phyloP scores from a whole-genome alignment of 1,140 invertebrate genomes.

The Prorops nasuta region DNA sequence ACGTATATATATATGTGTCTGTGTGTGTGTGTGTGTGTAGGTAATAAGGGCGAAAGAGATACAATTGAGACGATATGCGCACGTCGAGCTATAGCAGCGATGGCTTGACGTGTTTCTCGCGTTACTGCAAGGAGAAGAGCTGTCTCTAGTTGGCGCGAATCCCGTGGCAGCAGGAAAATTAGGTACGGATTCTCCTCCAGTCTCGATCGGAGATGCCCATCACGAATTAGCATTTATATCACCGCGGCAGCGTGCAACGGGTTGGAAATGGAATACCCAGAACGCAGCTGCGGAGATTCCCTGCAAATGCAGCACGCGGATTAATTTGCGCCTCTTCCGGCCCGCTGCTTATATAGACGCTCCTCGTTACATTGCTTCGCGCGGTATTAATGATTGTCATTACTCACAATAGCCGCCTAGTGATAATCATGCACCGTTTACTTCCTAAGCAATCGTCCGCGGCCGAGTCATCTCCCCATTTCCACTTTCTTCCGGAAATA shows the following conservation, averaged over 20 bases:
- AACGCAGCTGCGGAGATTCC: conserved; percentile 19
- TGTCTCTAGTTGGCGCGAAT: conserved; percentile 22
- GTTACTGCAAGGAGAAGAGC: conserved; percentile 14
- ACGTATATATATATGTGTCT: too few species aligned
- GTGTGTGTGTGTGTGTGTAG: too few species aligned
- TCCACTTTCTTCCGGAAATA: too few species aligned
- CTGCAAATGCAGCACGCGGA: conserved; percentile 16
- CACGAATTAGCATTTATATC: conserved; percentile 41
- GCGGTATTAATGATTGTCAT: conserved; percentile 20
- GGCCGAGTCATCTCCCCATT: too few species aligned
- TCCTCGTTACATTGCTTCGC: conserved; percentile 10
- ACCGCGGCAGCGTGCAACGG: conserved; percentile 29
- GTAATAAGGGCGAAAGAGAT: too few species aligned
- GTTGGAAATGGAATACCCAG: conserved; percentile 32
- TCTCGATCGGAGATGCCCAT: conserved; percentile 35
- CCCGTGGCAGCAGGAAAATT: conserved; percentile 35
- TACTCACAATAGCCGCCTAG: conserved; percentile 6
- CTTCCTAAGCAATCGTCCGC: too few species aligned
- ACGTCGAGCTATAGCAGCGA: conserved; percentile 16
- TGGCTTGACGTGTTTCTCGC: conserved; percentile 17
- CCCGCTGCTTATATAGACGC: conserved; percentile 8
- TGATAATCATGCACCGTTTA: neutral
- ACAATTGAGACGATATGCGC: conserved; percentile 16
- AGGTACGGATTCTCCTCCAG: conserved; percentile 22
- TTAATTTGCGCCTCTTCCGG: conserved; percentile 21